Conservation (phyloP, 2,888 invertebrate species). For the Nebria salina region DNA sequence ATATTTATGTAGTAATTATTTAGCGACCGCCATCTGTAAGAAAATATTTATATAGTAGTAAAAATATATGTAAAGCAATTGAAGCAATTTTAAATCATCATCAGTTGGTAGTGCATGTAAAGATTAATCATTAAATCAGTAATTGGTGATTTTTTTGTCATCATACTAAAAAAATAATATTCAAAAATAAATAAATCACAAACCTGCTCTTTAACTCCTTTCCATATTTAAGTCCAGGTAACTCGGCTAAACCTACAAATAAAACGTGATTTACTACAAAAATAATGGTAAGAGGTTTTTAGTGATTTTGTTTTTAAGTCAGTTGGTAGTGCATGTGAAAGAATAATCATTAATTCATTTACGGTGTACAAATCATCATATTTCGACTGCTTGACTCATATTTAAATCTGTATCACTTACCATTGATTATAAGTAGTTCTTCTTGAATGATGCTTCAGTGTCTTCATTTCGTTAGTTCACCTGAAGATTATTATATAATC, state of each 20-base stretch:
- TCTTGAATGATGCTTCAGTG: no score
- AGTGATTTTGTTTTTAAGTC: constrained; percentile 22
- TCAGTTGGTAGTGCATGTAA: constrained; percentile 49
- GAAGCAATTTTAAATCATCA: background rate
- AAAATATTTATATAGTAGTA: no score
- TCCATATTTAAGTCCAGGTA: no score
- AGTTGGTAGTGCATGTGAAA: constrained; percentile 50
- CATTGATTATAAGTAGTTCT: background rate
- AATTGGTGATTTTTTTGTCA: constrained; percentile 43
- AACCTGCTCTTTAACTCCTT: no score
- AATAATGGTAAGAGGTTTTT: background rate
- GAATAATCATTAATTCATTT: constrained; percentile 48
- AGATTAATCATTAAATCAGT: constrained; percentile 46
- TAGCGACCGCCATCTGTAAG: no score
- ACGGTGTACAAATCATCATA: constrained; percentile 43
- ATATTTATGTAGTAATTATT: no score
- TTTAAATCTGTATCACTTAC: background rate
- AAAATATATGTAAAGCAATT: no score
- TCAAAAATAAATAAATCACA: no score
- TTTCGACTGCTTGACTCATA: background rate
- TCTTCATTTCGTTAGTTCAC: no score
- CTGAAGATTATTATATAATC: no score
- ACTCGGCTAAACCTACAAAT: background rate
- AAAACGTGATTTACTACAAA: background rate
- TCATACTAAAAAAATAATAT: constrained; percentile 19